A percentile compares a stretch with the other conserved stretches of the same genome.
Evolutionary conservation across 2,797 vertebrate genomes (phyloP).

Genomic region (Pseudochirops cupreus): DNA sequence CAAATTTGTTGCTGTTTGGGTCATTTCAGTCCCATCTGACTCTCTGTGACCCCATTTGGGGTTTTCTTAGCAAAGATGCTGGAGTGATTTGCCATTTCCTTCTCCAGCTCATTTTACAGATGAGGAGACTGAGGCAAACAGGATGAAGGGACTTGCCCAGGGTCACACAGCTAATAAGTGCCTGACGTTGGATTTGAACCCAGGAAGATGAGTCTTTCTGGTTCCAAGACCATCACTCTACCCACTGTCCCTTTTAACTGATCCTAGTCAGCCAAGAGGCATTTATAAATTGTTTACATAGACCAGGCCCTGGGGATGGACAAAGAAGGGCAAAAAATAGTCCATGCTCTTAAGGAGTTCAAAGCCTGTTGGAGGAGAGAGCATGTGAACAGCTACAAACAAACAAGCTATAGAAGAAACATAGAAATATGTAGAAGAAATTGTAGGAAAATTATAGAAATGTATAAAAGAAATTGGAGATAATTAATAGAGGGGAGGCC

Average conservation of each 20-base stretch:
- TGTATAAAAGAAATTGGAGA: not conserved
- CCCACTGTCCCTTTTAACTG: not conserved
- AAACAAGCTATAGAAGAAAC: not conserved
- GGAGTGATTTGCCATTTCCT: not conserved
- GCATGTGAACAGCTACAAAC: not conserved
- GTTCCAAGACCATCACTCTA: not conserved
- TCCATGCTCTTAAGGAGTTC: not conserved
- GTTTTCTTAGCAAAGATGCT: not conserved
- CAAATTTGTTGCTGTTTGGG: not conserved
- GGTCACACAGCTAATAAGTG: not conserved
- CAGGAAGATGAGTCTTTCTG: not conserved
- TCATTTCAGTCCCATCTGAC: not conserved
- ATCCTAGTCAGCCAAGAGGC: not conserved
- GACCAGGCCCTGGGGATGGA: not conserved
- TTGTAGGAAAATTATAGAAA: no score
- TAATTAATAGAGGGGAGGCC: not conserved
- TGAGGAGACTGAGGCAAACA: not conserved
- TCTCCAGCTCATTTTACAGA: not conserved
- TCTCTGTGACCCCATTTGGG: not conserved
- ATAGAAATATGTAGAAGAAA: no score
- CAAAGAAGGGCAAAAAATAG: not conserved
- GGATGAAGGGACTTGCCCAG: not conserved
- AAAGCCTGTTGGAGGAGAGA: not conserved
- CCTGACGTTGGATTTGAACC: not conserved
- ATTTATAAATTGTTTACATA: not conserved